Conservation (phyloP, 2,888 invertebrate genomes). For the Epinotia demarniana region DNA sequence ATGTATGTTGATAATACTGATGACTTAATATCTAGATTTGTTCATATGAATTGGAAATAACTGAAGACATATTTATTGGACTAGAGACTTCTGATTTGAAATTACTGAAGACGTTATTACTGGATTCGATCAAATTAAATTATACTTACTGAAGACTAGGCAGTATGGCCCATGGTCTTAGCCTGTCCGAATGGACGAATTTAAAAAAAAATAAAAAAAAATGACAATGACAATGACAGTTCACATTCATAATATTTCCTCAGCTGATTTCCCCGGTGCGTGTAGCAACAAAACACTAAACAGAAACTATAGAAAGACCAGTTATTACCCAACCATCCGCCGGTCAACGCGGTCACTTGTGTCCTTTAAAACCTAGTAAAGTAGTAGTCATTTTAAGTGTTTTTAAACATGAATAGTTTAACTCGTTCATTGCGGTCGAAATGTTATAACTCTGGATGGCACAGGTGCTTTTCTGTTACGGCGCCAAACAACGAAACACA, state of each 20-base stretch:
- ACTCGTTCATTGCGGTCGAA: constrained; percentile 55
- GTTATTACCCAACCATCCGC: constrained; percentile 8
- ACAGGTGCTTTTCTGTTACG: constrained; percentile 68
- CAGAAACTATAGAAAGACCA: background rate
- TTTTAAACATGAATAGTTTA: constrained; percentile 64
- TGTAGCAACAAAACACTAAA: constrained; percentile 15
- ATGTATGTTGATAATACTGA: too few species aligned
- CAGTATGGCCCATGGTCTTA: too few species aligned
- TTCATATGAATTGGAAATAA: too few species aligned
- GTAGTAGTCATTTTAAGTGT: constrained; percentile 2
- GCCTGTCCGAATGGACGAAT: too few species aligned
- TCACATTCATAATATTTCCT: constrained; percentile 5
- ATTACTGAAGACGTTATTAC: too few species aligned
- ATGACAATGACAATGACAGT: constrained; percentile 25
- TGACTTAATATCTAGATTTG: too few species aligned
- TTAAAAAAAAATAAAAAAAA: too few species aligned
- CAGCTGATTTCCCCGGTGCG: constrained; percentile 25
- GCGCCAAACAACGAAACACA: constrained; percentile 62
- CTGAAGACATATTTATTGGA: too few species aligned
- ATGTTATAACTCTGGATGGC: constrained; percentile 51
- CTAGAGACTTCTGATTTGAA: too few species aligned
- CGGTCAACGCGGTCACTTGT: constrained; percentile 15
- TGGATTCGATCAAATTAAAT: too few species aligned
- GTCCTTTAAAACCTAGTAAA: background rate
- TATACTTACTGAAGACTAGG: too few species aligned